Conservation (phyloP, 2,888 invertebrate species). For the Malthinus flaveolus region DNA sequence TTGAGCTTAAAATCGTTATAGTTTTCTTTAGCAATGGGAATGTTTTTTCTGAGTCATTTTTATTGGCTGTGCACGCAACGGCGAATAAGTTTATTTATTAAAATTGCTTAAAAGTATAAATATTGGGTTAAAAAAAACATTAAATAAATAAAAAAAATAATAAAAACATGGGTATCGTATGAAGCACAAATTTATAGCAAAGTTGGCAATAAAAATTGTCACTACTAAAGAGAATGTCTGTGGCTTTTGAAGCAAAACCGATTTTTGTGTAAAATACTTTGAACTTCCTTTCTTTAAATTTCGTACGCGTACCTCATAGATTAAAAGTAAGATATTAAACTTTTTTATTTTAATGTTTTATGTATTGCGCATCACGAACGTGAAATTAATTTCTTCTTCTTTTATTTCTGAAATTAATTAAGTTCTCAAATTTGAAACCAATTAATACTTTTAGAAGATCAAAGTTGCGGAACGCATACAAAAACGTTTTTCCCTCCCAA, state of each 20-base stretch:
- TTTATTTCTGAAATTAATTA: no score
- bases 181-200: conserved; percentile 2
- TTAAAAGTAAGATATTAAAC: conserved; percentile 2
- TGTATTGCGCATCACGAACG: background rate
- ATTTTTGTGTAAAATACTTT: conserved; percentile 4
- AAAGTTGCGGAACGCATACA: conserved; percentile 8
- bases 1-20: no score
- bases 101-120: background rate
- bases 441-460: conserved; percentile 3
- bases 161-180: background rate
- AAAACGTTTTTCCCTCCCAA: conserved; percentile 1
- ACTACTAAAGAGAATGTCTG: background rate
- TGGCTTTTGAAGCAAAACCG: conserved; percentile 4
- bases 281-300: conserved; percentile 4
- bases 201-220: conserved; percentile 3
- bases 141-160: background rate
- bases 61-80: no score
- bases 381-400: no score
- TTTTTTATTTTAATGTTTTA: conserved; percentile 1
- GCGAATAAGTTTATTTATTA: no score
- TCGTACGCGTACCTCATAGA: conserved; percentile 3
- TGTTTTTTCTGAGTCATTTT: no score
- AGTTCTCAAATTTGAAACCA: no score
- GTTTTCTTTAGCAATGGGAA: no score
- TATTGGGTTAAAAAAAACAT: background rate